These are phyloP conservation scores for Pseudopodoces humilis DNA, from an alignment of 2,113 vertebrate species.

Conservation along the genomic window DNA sequence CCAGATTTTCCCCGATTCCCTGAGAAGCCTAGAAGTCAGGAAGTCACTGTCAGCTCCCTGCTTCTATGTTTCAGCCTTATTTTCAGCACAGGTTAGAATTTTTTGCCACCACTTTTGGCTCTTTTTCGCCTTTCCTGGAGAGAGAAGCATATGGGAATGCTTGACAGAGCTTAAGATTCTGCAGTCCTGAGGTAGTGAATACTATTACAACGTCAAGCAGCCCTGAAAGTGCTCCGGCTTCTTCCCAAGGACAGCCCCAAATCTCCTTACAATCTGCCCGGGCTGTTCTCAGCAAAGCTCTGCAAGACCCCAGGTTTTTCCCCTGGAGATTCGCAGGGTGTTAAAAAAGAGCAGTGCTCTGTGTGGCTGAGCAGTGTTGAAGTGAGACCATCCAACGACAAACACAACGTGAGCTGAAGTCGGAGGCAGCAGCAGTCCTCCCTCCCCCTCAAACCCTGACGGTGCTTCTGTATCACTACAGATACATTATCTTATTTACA, in stretches of 20 bases:
- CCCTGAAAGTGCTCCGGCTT: slow-evolving; percentile 4
- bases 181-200: slow-evolving; percentile 44
- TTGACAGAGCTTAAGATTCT: slow-evolving; percentile 42
- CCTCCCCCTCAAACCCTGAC: not conserved
- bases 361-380: slow-evolving; percentile 4
- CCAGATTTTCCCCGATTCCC: slow-evolving; percentile 34
- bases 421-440: not conserved
- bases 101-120: slow-evolving; percentile 25
- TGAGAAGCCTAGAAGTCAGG: slow-evolving; percentile 52
- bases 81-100: slow-evolving; percentile 42
- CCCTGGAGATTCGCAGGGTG: not conserved
- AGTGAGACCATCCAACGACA: not conserved
- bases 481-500: slow-evolving; percentile 36
- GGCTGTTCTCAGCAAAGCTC: slow-evolving; percentile 8
- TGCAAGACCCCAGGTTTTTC: slow-evolving; percentile 51
- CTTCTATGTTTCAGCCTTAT: slow-evolving; percentile 42
- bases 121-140: slow-evolving; percentile 20
- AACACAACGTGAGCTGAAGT: not conserved
- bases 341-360: not conserved
- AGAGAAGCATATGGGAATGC: slow-evolving; percentile 54
- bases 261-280: not conserved
- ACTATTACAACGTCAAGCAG: slow-evolving; percentile 13
- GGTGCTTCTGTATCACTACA: not conserved
- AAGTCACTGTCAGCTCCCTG: slow-evolving; percentile 48
- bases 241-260: slow-evolving; percentile 39